Base-by-base conservation (phyloP, 2,113 vertebrate genomes). In the Semicossyphus pulcher region DNA sequence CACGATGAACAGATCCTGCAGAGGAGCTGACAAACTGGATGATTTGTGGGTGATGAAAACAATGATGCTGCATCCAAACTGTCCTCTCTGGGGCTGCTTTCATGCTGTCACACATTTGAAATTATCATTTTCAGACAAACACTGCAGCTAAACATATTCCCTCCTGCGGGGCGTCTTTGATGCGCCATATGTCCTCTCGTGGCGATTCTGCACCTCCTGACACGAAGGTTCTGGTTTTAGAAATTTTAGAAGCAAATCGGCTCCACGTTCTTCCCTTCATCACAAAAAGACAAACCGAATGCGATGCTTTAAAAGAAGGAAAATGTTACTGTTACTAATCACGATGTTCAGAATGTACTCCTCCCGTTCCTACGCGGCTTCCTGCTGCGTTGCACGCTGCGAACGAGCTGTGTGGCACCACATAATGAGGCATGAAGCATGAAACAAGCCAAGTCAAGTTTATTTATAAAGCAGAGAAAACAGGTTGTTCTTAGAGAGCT, bases 381-480 rank as follows among this genome's bases (percentile, higher is more conserved):
- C 64, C 58, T 78, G 75, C 59, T 49, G 63, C 16, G 76, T 11
- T 21, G 34, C 37, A 63, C n/a, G n/a, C n/a, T n/a, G n/a, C n/a
- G n/a, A n/a, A n/a, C n/a, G n/a, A 41, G 41, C 62, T 54, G 41
- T 25, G 36, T 57, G 72, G 16, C 37, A 28, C 28, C 34, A 57
- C 36, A 52, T 36, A 5, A 64, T 52, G 25, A 49, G 49, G 18
- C 31, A 12, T 1, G 15, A 61, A 52, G n/a, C 0, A 25, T 18
- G 14, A 44, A 36, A 36, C 25, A 10, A 60, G 47, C 3, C 15
- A 57, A 51, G 44, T 26, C 5, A 4, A 39, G 9, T 32, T 56
- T 76, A 72, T 64, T 48, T 31, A 45, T 71, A 28, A 54, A 48
- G 34, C 25, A 1, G 4, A 21, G 11, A 53, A 48, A 28, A 54